Base-by-base conservation (phyloP, 2,797 vertebrate species). In the Anguilla marmorata region DNA sequence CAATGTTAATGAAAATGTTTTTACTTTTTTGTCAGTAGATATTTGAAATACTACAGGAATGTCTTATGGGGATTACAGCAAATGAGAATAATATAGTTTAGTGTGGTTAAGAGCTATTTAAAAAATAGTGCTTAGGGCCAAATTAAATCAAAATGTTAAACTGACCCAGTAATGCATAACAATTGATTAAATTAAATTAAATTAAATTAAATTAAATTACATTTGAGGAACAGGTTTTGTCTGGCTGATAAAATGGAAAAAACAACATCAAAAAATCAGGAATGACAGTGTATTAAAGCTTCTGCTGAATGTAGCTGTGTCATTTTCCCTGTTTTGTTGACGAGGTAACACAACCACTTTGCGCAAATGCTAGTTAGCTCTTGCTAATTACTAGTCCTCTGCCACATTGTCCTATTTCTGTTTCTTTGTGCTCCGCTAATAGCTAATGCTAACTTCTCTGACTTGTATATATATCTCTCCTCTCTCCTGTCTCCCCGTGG, bases 401-500 rank as follows among this genome's bases (percentile, higher is more conserved):
- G 52, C 52, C 52, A 54, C 52, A 11, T 54, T 54, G 52, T 14
- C 52, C 52, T 24, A 63, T 24, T 63, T 63, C 21, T 19, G 4
- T 24, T 63, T 69, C 19, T 63, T 63, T 63, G 52, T 54, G 11
- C 52, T 54, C 52, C 8, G 19, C n/a, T 69, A 76, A 76, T 76
- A 24, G 41, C 80, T 54, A 63, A 84, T 50, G 90, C 86, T 84
- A 76, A 45, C 58, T 45, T 66, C 54, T 54, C 0, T 89, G 50
- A 91, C 88, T 58, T 58, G 87, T 60, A 45, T 72, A 52, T 52
- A n/a, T 45, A 45, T n/a, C 27, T 27, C 66, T 60, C 89, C 66
- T 90, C 72, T 90, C 19, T 14, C 54, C 90, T 89, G 80, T 50
- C 91, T 69, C n/a, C 63, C 63, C 8, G 14, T 11, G 63, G 24